Base-by-base conservation (phyloP, 2,888 invertebrate genomes). In the Stictocephala bisonia region DNA sequence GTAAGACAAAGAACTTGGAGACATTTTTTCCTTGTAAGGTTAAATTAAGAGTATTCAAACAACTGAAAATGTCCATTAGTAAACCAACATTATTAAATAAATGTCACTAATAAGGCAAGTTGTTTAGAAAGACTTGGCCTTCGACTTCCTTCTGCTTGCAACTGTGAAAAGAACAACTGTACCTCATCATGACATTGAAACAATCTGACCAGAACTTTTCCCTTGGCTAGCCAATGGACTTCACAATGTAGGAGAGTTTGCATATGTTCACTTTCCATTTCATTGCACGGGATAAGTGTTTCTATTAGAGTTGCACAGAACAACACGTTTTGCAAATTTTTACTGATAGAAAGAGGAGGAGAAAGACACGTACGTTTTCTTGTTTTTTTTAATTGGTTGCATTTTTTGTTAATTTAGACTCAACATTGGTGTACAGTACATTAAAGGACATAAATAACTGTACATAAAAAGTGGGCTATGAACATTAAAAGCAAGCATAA, bases 1-100 rank as follows among this genome's bases (percentile, higher is more conserved):
- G n/a, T n/a, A n/a, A n/a, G n/a, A 44, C 44, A 44, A 44, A 44
- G 44, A 44, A 44, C 18, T 44, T 44, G 44, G n/a, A 18, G 44
- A 44, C n/a, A n/a, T n/a, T n/a, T n/a, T n/a, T n/a, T n/a, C n/a
- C n/a, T n/a, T n/a, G n/a, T n/a, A n/a, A n/a, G n/a, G n/a, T n/a
- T n/a, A n/a, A n/a, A n/a, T n/a, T n/a, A n/a, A 44, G 44, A 44
- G 3, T 44, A 44, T 44, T 44, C 18, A 44, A 18, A 44, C 3
- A 44, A 44, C 3, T 44, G 44, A 44, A 44, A 44, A 44, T 44
- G 18, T 44, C 44, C 44, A 18, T 7, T 44, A 44, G 18, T n/a
- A 15, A 44, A 44, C 15, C 44, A n/a, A 44, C 3, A n/a, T 44
- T 44, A 3, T 15, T 44, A 15, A 44, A 44, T 7, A 3, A 44